Base-by-base conservation (phyloP, 2,888 invertebrate species). In the Ernsta delagoae region DNA sequence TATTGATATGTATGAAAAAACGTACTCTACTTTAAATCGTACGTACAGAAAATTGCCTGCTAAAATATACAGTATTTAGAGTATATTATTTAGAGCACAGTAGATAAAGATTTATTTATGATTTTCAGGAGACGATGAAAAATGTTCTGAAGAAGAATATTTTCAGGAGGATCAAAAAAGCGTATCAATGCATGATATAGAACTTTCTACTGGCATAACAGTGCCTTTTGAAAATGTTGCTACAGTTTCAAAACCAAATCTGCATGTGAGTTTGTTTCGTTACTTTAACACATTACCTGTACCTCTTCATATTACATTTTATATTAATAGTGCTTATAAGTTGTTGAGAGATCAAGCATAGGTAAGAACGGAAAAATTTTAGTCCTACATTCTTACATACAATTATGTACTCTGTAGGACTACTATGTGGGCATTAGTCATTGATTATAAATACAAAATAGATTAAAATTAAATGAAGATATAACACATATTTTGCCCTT, bases 111-210 rank as follows among this genome's bases (percentile, higher is more conserved):
- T 31, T 31, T 41, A 8, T 41, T 39, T 41, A 41, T 57, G 4
- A 54, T 67, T 65, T 74, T 6, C 61, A 92, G 92, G 91, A 70
- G 92, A 92, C 73, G 88, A 89, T 70, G 92, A 92, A 7, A 90
- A 87, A 77, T 84, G 80, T 74, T 89, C 88, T 1, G 91, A 90
- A 72, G 90, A 88, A 57, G 89, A 89, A 48, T 85, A 83, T 45
- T 75, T 88, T 57, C 75, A 89, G 61, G 83, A 87, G 74, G 90
- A 91, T 75, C 83, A 86, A n/a, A 90, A 85, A 77, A 81, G 80
- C 4, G 78, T 89, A 73, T 79, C 80, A 43, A 77, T 92, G 70
- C 90, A 91, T 72, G 91, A 92, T 79, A 84, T 92, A 8, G 86
- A 89, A 75, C 73, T 92, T 53, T 73, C 86, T 71, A 81, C 84